A percentile compares a stretch with the other conserved stretches of the same genome.
phyloP scores from a whole-genome alignment of 2,797 vertebrate species.

The Sebastes steindachneri region DNA sequence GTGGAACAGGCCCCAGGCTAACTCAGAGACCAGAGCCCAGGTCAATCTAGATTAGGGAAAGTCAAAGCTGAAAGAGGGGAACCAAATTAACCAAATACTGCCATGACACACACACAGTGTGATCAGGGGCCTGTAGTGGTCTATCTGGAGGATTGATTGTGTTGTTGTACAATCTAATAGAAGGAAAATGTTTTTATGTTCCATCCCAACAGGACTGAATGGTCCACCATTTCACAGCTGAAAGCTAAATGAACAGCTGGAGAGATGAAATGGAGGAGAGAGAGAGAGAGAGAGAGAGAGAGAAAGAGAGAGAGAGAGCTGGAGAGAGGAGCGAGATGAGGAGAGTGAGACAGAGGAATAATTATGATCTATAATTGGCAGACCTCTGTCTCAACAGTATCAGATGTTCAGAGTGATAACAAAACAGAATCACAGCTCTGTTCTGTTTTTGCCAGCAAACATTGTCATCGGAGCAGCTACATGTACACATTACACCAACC shows the following conservation, averaged over 20 bases:
- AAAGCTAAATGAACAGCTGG: slow-evolving; percentile 4
- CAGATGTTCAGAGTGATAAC: background rate
- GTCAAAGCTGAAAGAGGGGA: too few species aligned
- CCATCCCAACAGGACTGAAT: slow-evolving; percentile 13
- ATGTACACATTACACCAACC: background rate
- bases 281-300: background rate
- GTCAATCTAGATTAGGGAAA: too few species aligned
- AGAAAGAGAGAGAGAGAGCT: background rate
- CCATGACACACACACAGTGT: background rate
- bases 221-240: slow-evolving; percentile 14
- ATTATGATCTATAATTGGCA: background rate
- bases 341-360: background rate
- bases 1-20: too few species aligned
- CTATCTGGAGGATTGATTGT: background rate
- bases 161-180: slow-evolving; percentile 16
- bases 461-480: background rate
- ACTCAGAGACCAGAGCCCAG: too few species aligned
- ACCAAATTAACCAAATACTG: background rate
- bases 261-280: background rate
- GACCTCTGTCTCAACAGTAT: background rate
- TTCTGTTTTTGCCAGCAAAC: background rate
- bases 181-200: slow-evolving; percentile 16
- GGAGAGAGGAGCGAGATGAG: background rate
- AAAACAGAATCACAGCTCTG: background rate
- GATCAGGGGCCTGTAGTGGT: background rate